A percentile compares a stretch with the other conserved stretches of the same genome.
phyloP scores from a whole-genome alignment of 2,113 vertebrate genomes.

The Tachuris rubrigastra region DNA sequence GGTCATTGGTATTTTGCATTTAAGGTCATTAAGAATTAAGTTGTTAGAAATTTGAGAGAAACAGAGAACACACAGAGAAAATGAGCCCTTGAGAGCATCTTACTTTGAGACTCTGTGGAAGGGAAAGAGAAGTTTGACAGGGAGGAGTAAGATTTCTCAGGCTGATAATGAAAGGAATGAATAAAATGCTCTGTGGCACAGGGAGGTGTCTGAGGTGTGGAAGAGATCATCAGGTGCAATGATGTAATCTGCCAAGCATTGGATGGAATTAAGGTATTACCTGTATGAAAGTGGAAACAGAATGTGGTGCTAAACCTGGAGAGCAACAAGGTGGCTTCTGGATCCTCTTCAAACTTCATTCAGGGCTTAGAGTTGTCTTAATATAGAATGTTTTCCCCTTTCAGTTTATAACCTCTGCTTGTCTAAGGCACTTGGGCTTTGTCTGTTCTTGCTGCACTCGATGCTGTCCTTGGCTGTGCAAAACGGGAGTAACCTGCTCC shows the following conservation, averaged over 20 bases:
- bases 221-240: not conserved
- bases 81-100: not conserved
- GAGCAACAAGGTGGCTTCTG: not conserved
- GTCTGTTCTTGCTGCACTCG: not conserved
- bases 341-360: not conserved
- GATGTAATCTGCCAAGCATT: not conserved
- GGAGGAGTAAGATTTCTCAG: not conserved
- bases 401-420: not conserved
- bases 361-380: not conserved
- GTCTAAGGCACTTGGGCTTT: not conserved
- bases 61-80: not conserved
- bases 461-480: fast-evolving
- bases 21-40: not conserved
- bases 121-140: not conserved
- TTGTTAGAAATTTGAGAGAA: not conserved
- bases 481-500: not conserved
- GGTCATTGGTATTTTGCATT: not conserved
- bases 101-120: not conserved
- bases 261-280: not conserved
- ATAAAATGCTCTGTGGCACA: not conserved
- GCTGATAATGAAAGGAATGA: not conserved
- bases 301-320: not conserved
- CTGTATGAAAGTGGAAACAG: not conserved
- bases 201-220: not conserved
- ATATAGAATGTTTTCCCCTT: not conserved